phyloP scores from a whole-genome alignment of 1,140 invertebrate genomes.

The Prorops nasuta region DNA sequence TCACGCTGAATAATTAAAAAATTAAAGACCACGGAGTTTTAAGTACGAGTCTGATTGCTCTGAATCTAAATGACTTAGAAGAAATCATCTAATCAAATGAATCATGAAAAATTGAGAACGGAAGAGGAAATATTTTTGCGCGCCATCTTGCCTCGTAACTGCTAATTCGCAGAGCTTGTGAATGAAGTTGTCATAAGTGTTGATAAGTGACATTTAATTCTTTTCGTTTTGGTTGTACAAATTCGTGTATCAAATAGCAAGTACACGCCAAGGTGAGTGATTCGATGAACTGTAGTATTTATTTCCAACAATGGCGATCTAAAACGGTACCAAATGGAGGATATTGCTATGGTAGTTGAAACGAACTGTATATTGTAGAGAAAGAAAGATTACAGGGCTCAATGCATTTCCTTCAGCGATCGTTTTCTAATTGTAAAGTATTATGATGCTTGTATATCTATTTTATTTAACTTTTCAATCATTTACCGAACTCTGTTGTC shows the following conservation, averaged over 20 bases:
- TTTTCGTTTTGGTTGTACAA: constrained; percentile 28
- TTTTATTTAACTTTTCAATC: too few relatives aligned
- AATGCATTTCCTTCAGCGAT: neutral
- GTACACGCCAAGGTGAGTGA: constrained; percentile 35
- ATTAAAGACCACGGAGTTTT: too few relatives aligned
- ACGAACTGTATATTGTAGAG: constrained; percentile 3
- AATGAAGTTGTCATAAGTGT: constrained; percentile 50
- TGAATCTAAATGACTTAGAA: too few relatives aligned
- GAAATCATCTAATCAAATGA: too few relatives aligned
- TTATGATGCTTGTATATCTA: constrained; percentile 1
- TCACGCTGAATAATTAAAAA: too few relatives aligned
- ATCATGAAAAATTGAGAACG: too few relatives aligned
- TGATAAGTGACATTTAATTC: constrained; percentile 27
- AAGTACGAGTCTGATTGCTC: too few relatives aligned
- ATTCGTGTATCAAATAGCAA: constrained; percentile 34
- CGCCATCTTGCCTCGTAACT: constrained; percentile 38
- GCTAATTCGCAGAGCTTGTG: constrained; percentile 46
- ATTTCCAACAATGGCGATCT: neutral
- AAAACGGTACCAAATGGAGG: neutral
- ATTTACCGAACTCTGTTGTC: neutral
- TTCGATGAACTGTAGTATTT: neutral
- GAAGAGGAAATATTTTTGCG: constrained; percentile 28
- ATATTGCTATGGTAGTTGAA: neutral
- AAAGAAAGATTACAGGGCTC: constrained; percentile 3
- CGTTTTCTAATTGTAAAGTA: neutral